A percentile compares a stretch with the other conserved stretches of the same genome.
These are phyloP conservation scores for Heliornis fulica DNA, from an alignment of 2,113 vertebrate species.

Conservation along the genomic window DNA sequence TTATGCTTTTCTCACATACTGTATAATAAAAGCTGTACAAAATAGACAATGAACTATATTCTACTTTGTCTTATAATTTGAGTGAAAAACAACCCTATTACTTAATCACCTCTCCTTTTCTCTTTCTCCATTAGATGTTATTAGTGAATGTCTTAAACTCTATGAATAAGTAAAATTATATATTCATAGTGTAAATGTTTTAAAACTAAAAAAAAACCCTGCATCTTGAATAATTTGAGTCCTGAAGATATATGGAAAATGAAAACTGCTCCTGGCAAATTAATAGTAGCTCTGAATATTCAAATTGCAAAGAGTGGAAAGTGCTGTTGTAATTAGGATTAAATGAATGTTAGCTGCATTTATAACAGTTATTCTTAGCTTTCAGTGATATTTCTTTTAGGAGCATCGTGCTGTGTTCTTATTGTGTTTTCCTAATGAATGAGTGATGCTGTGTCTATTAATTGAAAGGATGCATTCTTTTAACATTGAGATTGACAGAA, in stretches of 20 bases:
- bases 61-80: slow-evolving; percentile 31
- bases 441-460: neutral
- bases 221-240: slow-evolving; percentile 51
- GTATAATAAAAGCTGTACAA: slow-evolving; percentile 34
- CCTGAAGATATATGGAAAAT: slow-evolving; percentile 60
- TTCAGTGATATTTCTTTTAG: neutral
- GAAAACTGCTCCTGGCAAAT: slow-evolving; percentile 58
- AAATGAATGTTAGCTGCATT: slow-evolving; percentile 17
- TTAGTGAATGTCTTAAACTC: slow-evolving; percentile 68
- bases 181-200: slow-evolving; percentile 72
- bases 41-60: neutral
- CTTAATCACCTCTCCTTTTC: slow-evolving; percentile 55
- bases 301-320: slow-evolving; percentile 28
- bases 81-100: slow-evolving; percentile 55
- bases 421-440: neutral
- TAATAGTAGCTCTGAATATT: slow-evolving; percentile 64
- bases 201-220: slow-evolving; percentile 58
- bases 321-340: slow-evolving; percentile 49
- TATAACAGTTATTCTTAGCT: neutral
- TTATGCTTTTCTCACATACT: neutral
- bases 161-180: slow-evolving; percentile 73
- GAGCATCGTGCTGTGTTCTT: neutral
- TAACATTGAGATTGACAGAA: neutral
- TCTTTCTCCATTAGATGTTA: slow-evolving; percentile 50
- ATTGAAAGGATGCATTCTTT: neutral